Evolutionary conservation across 2,888 invertebrate species (phyloP).

Genomic region (Trilocha varians): DNA sequence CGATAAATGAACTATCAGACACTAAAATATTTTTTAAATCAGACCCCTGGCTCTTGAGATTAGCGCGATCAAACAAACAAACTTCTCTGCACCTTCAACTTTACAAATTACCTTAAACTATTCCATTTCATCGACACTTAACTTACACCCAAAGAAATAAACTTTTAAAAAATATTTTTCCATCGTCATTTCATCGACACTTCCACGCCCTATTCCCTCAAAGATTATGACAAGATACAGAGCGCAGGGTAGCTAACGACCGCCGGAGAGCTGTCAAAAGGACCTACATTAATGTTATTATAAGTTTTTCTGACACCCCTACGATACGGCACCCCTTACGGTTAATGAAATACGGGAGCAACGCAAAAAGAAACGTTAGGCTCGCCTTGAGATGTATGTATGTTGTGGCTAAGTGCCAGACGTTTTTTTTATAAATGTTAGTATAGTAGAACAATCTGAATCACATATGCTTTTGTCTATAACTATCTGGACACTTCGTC

Average conservation of each 20-base stretch:
- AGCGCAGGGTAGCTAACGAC: slow-evolving; percentile 69
- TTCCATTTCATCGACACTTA: too few relatives aligned
- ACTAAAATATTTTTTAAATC: too few relatives aligned
- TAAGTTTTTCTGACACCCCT: slow-evolving; percentile 65
- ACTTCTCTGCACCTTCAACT: too few relatives aligned
- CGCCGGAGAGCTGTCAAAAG: slow-evolving; percentile 66
- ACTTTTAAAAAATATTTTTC: too few relatives aligned
- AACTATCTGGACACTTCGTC: too few relatives aligned
- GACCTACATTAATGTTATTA: slow-evolving; percentile 72
- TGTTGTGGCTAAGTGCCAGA: background rate
- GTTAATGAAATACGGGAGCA: slow-evolving; percentile 6
- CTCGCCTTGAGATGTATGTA: slow-evolving; percentile 1
- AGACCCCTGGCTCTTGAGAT: too few relatives aligned
- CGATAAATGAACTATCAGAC: too few relatives aligned
- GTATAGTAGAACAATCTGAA: too few relatives aligned
- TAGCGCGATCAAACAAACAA: too few relatives aligned
- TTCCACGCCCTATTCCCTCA: slow-evolving; percentile 33
- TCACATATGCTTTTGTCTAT: too few relatives aligned
- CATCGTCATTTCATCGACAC: background rate
- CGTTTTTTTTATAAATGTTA: background rate
- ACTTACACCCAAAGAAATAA: too few relatives aligned
- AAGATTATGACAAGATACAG: slow-evolving; percentile 72
- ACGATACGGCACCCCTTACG: slow-evolving; percentile 12
- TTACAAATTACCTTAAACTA: too few relatives aligned
- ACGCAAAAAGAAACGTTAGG: background rate